Percentiles rank a stretch among this genome's conserved stretches.
These are phyloP conservation scores for Platalea minor DNA, from an alignment of 2,797 vertebrate genomes.

Conservation along the genomic window DNA sequence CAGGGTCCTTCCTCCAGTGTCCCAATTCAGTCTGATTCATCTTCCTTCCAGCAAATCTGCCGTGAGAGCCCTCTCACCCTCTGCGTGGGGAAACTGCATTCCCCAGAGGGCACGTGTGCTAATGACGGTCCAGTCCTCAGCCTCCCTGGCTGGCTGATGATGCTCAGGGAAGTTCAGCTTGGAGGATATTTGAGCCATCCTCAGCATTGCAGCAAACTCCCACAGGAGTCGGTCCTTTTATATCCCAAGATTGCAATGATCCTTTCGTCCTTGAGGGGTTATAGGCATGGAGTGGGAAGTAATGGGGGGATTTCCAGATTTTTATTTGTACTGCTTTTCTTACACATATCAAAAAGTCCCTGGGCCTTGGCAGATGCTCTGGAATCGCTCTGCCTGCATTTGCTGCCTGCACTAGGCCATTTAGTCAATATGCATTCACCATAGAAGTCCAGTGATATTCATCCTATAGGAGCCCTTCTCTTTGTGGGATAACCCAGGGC, in stretches of 20 bases:
- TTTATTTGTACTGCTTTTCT: background rate
- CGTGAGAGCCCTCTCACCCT: background rate
- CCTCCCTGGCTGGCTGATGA: background rate
- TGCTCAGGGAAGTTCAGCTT: background rate
- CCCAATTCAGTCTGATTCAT: background rate
- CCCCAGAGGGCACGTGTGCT: background rate
- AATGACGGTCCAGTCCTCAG: background rate
- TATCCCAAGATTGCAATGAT: background rate
- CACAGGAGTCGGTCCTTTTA: accelerated
- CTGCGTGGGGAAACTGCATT: background rate
- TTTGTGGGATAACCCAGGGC: background rate
- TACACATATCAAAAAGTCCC: background rate
- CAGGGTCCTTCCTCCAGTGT: background rate
- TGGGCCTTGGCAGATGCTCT: background rate
- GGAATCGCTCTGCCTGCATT: background rate
- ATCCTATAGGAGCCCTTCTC: background rate
- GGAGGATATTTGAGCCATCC: background rate
- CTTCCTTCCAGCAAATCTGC: background rate
- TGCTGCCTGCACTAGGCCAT: background rate
- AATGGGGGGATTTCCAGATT: background rate
- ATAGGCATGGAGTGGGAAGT: background rate
- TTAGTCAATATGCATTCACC: background rate
- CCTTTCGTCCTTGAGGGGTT: background rate
- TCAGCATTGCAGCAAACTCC: background rate
- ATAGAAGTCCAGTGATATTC: background rate